phyloP scores from a whole-genome alignment of 30 jellyfish, hydroid and myxozoan genomes.

The Hydra vulgaris region DNA sequence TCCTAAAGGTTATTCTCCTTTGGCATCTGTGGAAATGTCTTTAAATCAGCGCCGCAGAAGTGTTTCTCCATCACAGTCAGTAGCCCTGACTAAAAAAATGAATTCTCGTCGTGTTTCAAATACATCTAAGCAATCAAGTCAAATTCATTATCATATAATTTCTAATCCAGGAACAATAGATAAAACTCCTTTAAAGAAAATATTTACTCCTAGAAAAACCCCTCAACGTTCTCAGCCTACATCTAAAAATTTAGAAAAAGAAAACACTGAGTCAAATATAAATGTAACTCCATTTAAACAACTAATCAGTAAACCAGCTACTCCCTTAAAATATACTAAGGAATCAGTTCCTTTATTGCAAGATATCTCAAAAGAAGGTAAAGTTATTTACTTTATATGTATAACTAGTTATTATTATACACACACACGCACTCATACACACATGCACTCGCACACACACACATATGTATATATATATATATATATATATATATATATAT shows the following conservation, averaged over 20 bases:
- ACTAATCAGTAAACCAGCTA: constrained; percentile 1
- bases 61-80: not conserved
- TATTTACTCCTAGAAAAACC: constrained; percentile 22
- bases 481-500: too few species aligned
- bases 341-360: constrained; percentile 19
- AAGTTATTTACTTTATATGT: too few species aligned
- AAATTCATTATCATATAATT: constrained; percentile 28
- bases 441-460: too few species aligned
- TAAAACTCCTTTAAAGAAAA: constrained; percentile 13
- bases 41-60: constrained; percentile 10
- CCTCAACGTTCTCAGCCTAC: not conserved
- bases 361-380: not conserved
- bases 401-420: too few species aligned
- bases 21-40: constrained; percentile 12
- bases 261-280: not conserved
- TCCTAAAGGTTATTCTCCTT: not conserved
- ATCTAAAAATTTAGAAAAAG: not conserved
- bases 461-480: too few species aligned
- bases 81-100: not conserved
- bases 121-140: constrained; percentile 21
- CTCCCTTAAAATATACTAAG: constrained; percentile 13
- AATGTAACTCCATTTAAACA: constrained; percentile 27
- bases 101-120: constrained; percentile 10
- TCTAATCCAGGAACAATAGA: constrained; percentile 27
- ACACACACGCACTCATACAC: too few species aligned